These are phyloP conservation scores for Luperina nickerlii DNA, from an alignment of 2,888 invertebrate species.

Conservation along the genomic window DNA sequence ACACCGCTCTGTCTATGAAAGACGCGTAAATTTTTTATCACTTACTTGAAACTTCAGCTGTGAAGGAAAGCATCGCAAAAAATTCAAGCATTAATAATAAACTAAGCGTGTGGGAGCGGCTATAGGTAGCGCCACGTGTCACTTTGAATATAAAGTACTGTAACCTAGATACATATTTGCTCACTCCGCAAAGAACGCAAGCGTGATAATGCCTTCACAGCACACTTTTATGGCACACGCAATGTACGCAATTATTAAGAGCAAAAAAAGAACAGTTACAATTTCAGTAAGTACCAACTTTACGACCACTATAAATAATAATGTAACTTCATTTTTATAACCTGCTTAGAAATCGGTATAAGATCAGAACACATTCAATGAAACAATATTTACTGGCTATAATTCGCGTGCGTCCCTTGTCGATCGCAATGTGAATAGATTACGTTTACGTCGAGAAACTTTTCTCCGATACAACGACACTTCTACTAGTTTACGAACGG, in stretches of 20 bases:
- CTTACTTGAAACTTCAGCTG: conserved; percentile 49
- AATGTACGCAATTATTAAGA: conserved; percentile 41
- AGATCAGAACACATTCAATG: conserved; percentile 65
- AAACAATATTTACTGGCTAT: conserved; percentile 72
- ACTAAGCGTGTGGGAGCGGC: conserved; percentile 60
- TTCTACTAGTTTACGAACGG: conserved; percentile 81
- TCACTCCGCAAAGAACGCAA: conserved; percentile 57
- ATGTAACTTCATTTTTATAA: conserved; percentile 34
- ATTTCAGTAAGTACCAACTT: conserved; percentile 28
- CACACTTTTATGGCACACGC: conserved; percentile 56
- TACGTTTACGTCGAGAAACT: conserved; percentile 77
- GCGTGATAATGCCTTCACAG: conserved; percentile 58
- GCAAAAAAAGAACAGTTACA: conserved; percentile 9
- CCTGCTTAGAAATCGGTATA: conserved; percentile 37
- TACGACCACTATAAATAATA: conserved; percentile 26
- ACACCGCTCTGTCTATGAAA: conserved; percentile 19
- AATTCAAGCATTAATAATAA: conserved; percentile 65
- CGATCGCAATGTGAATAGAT: conserved; percentile 75
- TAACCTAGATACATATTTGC: conserved; percentile 65
- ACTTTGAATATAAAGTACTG: conserved; percentile 64
- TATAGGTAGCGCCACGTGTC: conserved; percentile 63
- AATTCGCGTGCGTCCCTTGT: conserved; percentile 71
- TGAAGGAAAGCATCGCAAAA: conserved; percentile 53
- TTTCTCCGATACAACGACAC: conserved; percentile 79
- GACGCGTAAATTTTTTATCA: conserved; percentile 40